phyloP scores from a whole-genome alignment of 2,113 vertebrate genomes.

The Hystrix cristata region DNA sequence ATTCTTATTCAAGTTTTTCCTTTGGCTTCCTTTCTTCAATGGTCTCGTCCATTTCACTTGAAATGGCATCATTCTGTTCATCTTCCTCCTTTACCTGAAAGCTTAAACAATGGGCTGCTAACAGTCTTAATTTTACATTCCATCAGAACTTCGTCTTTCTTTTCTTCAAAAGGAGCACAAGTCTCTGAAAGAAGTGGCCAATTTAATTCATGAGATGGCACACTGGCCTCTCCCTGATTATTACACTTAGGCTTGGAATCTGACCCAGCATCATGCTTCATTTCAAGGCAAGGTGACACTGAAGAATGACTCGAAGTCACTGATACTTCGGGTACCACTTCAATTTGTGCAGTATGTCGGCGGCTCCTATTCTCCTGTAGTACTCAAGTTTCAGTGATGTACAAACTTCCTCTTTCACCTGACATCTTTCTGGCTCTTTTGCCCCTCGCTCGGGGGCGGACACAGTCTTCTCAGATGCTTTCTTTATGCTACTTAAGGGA shows the following conservation, averaged over 20 bases:
- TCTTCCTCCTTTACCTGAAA: conserved; percentile 79
- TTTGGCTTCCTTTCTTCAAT: conserved; percentile 69
- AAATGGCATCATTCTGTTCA: conserved; percentile 64
- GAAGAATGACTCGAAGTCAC: conserved; percentile 80
- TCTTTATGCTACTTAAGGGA: conserved; percentile 84
- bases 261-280: conserved; percentile 77
- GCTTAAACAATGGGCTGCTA: conserved; percentile 72
- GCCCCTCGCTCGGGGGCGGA: conserved; percentile 85
- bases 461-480: conserved; percentile 86
- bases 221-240: conserved; percentile 73
- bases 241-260: conserved; percentile 67
- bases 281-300: conserved; percentile 77
- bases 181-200: conserved; percentile 78
- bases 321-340: conserved; percentile 69
- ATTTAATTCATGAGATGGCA: conserved; percentile 77
- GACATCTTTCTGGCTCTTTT: conserved; percentile 86
- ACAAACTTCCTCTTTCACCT: conserved; percentile 87
- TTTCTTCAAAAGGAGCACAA: conserved; percentile 79
- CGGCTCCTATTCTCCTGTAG: conserved; percentile 83
- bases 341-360: conserved; percentile 79
- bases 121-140: conserved; percentile 71
- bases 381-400: conserved; percentile 78
- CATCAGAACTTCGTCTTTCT: conserved; percentile 76
- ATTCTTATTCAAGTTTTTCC: conserved; percentile 81
- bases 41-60: conserved; percentile 71